Base-by-base conservation (phyloP, 2,797 vertebrate genomes). In the Hapalemur alaotrensis region DNA sequence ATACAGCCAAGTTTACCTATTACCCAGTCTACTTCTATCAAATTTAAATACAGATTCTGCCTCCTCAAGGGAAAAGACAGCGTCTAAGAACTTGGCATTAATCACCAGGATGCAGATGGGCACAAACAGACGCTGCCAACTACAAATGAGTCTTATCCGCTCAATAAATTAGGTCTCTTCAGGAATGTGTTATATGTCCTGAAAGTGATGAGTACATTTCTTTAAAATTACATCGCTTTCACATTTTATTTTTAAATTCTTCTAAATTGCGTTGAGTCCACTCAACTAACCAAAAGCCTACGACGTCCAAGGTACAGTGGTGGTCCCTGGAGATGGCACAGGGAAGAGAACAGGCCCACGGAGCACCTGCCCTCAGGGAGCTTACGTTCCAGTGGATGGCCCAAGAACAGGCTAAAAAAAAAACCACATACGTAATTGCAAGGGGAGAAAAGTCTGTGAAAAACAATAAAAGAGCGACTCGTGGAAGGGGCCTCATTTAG, bases 11-110 rank as follows among this genome's bases (percentile, higher is more conserved):
- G 63, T 59, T 90, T 15, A 95, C 32, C 50, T 80, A 61, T 93
- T 95, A 80, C 12, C 13, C 69, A 72, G 93, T 86, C 79, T 79
- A 89, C 78, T 69, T 89, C 79, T 78, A 80, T 94, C 70, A 75
- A 85, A 93, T 81, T 81, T 83, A 96, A 97, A 87, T 65, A 78
- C n/a, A n/a, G 65, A 92, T 85, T 95, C 94, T 92, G 81, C 78
- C 88, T 96, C 69, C 63, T 78, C 89, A 88, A 80, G 89, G 70
- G 65, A 93, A 41, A 65, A 84, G 80, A 32, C 85, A 84, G 88
- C 41, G 83, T 93, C 93, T 81, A 93, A 94, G 82, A 91, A 96
- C 43, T 80, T 97, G 94, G 91, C 85, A 75, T 97, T 97, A 73
- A 90, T 95, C 92, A 91, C 88, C 46, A 18, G 43, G 94, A 41